Percentiles rank a stretch among this genome's conserved stretches.
Evolutionary conservation across 2,888 invertebrate species (phyloP).

Genomic region (Caenorhabditis angaria): DNA sequence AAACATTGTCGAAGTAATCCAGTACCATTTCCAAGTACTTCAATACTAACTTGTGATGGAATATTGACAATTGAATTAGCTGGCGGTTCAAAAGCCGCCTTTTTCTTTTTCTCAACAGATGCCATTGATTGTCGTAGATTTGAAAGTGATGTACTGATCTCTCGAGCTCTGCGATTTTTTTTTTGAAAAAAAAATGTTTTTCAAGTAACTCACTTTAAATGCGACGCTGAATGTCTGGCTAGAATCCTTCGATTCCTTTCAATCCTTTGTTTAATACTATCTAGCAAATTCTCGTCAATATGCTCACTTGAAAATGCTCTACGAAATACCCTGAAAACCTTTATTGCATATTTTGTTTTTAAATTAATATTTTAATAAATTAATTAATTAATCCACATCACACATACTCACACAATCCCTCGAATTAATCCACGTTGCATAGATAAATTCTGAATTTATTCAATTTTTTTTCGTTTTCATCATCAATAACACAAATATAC

Average conservation of each 20-base stretch:
- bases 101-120: constrained; percentile 51
- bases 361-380: not conserved
- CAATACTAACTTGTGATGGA: constrained; percentile 54
- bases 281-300: constrained; percentile 24
- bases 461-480: not conserved
- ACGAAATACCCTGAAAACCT: not conserved
- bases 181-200: not conserved
- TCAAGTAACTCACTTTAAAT: constrained; percentile 37
- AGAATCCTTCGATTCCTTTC: constrained; percentile 35
- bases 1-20: constrained; percentile 63
- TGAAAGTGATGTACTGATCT: constrained; percentile 39
- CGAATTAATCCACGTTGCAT: constrained; percentile 2
- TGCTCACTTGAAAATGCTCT: not conserved
- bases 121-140: constrained; percentile 53
- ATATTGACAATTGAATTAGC: constrained; percentile 49
- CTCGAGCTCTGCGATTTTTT: constrained; percentile 43
- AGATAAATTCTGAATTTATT: not conserved
- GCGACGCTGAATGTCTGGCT: constrained; percentile 37
- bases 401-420: constrained; percentile 1
- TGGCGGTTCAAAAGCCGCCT: constrained; percentile 36
- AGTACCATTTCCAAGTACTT: constrained; percentile 69
- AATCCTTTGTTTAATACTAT: constrained; percentile 32
- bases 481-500: not conserved
- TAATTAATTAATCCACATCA: not conserved
- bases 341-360: too few species aligned